Conservation (phyloP, 1,140 invertebrate species). For the Drosophila bocqueti region DNA sequence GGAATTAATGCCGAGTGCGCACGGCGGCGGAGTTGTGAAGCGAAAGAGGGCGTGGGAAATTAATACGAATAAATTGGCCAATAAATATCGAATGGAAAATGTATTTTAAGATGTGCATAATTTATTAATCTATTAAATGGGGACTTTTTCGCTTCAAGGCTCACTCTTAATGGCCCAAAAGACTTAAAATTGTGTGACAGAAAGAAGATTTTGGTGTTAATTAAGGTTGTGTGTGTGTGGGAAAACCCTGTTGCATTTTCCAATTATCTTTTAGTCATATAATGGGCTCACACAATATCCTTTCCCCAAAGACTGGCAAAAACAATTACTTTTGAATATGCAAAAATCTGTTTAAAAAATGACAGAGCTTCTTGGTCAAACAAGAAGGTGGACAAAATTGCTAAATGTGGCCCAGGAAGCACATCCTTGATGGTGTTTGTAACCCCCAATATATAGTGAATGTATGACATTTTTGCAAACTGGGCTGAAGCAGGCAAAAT, state of each 20-base stretch:
- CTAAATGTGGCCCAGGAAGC: conserved; percentile 32
- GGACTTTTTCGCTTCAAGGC: conserved; percentile 25
- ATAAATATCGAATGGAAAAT: conserved; percentile 50
- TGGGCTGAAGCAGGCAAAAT: conserved; percentile 14
- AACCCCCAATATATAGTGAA: conserved; percentile 30
- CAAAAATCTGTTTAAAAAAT: conserved; percentile 24
- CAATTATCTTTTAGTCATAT: conserved; percentile 23
- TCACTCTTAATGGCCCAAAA: conserved; percentile 23
- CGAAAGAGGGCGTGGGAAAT: conserved; percentile 28
- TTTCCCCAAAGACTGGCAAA: conserved; percentile 4
- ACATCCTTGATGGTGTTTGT: not conserved
- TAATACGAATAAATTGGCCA: conserved; percentile 52
- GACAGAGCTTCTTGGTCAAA: conserved; percentile 28
- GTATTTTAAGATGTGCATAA: conserved; percentile 51
- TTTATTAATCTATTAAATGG: conserved; percentile 54
- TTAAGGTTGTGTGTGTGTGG: not conserved
- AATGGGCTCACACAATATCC: not conserved
- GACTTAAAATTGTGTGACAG: not conserved
- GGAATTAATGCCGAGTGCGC: conserved; percentile 39
- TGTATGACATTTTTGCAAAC: conserved; percentile 54
- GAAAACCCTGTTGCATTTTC: not conserved
- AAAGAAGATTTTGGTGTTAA: not conserved
- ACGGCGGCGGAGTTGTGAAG: conserved; percentile 1
- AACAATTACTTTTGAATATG: conserved; percentile 40
- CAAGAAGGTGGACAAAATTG: conserved; percentile 55